These are phyloP conservation scores for Poecile montanus DNA, from an alignment of 2,797 vertebrate genomes.

Conservation along the genomic window DNA sequence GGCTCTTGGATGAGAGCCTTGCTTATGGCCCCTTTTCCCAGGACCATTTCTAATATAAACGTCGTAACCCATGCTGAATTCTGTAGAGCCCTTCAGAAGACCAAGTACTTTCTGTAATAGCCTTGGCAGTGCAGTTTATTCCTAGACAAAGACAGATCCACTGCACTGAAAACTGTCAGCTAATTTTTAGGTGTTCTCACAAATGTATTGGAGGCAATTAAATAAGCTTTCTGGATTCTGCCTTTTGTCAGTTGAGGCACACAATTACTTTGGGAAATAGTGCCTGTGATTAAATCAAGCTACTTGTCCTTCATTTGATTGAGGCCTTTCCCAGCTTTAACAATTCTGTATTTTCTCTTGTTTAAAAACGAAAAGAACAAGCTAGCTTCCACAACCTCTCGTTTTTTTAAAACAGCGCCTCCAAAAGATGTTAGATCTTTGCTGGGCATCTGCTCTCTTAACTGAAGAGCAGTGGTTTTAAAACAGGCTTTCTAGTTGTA, in stretches of 20 bases:
- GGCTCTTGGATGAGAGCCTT: not conserved
- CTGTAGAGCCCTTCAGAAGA: not conserved
- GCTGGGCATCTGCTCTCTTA: not conserved
- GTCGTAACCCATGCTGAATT: not conserved
- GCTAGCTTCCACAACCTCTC: not conserved
- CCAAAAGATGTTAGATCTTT: not conserved
- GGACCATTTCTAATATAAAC: not conserved
- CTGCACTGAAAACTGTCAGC: not conserved
- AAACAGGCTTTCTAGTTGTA: not conserved
- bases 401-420: not conserved
- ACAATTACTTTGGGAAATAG: fast-evolving
- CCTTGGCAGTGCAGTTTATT: not conserved
- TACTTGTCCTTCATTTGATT: not conserved
- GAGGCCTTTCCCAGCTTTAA: not conserved
- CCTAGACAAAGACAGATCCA: not conserved
- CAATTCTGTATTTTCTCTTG: not conserved
- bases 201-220: not conserved
- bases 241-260: not conserved
- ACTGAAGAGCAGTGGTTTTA: not conserved
- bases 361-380: not conserved
- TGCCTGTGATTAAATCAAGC: not conserved
- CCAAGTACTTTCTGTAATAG: not conserved
- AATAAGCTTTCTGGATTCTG: not conserved
- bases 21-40: not conserved
- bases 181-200: not conserved